These are phyloP conservation scores for Protaetia brevitarsis DNA, from an alignment of 1,140 invertebrate genomes.

Conservation along the genomic window DNA sequence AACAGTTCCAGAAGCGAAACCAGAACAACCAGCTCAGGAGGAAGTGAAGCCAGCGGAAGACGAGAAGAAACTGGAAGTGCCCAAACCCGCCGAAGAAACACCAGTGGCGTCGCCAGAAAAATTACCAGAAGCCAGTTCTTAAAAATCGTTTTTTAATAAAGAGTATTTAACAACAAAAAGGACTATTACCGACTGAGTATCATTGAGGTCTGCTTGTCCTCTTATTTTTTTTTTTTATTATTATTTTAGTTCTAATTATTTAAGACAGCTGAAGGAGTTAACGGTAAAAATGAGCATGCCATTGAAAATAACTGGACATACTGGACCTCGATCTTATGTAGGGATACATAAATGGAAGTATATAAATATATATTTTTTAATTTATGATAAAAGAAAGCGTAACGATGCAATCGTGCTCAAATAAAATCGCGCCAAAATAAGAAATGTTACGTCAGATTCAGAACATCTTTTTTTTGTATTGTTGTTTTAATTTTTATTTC, in stretches of 20 bases:
- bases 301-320: slow-evolving; percentile 21
- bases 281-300: too few relatives aligned
- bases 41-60: slow-evolving; percentile 10
- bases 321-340: slow-evolving; percentile 22
- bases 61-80: too few relatives aligned
- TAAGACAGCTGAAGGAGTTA: too few relatives aligned
- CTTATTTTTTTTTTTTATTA: neutral
- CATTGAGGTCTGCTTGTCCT: slow-evolving; percentile 13
- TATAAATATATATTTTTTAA: slow-evolving; percentile 19
- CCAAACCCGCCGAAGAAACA: slow-evolving; percentile 31
- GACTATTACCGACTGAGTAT: neutral
- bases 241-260: neutral
- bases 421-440: neutral
- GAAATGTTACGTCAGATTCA: neutral
- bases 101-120: slow-evolving; percentile 35
- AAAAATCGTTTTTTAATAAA: neutral
- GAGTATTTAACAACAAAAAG: neutral
- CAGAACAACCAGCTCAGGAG: slow-evolving; percentile 25
- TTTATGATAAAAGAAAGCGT: slow-evolving; percentile 14
- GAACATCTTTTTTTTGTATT: slow-evolving; percentile 9
- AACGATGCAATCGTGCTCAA: slow-evolving; percentile 9
- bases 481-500: slow-evolving; percentile 7
- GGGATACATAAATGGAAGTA: neutral
- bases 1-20: slow-evolving; percentile 27
- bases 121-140: slow-evolving; percentile 36